Base-by-base conservation (phyloP, 2,888 invertebrate species). In the Rhingia rostrata region DNA sequence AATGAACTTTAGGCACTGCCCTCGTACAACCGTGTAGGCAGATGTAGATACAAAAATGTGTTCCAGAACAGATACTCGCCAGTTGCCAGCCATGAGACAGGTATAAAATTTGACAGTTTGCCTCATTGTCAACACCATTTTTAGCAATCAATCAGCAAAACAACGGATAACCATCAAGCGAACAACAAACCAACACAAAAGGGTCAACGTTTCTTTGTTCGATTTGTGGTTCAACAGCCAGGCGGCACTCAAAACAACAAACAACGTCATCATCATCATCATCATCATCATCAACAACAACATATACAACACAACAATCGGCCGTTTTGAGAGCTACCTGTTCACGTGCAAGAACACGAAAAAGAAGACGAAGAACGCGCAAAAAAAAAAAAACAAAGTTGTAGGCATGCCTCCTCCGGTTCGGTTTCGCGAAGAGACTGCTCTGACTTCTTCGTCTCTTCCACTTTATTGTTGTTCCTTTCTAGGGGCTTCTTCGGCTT, bases 151-250 rank as follows among this genome's bases (percentile, higher is more conserved):
- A 80, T 80, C 80, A 84, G 69, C 54, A 22, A 61, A 63, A 58
- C 61, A 73, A 43, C 41, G 41, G 41, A 9, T 47, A 64, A 6
- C 64, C 51, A 41, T 6, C 72, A 66, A 49, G 33, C 47, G 63
- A 67, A 69, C 61, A 61, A 60, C 45, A 12, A 33, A 53, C 3
- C 32, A 84, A 60, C 53, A 85, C 64, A 70, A 64, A 67, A 77
- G 82, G 83, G 84, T 78, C 83, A 86, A 86, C 81, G 78, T 82
- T 75, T 70, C 72, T 86, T 86, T 79, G 77, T 82, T 78, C 81
- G 85, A 85, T 80, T 81, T 85, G 81, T 81, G 85, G 74, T 86
- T 86, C 85, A 78, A 82, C 67, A 84, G 70, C 84, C 84, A 83
- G 63, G 49, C 75, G 63, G 49, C 75, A 81, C 83, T 78, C 78